Percentiles rank a stretch among this genome's conserved stretches.
Conservation (phyloP, 2,888 invertebrate species). For the Aethes cnicana region DNA sequence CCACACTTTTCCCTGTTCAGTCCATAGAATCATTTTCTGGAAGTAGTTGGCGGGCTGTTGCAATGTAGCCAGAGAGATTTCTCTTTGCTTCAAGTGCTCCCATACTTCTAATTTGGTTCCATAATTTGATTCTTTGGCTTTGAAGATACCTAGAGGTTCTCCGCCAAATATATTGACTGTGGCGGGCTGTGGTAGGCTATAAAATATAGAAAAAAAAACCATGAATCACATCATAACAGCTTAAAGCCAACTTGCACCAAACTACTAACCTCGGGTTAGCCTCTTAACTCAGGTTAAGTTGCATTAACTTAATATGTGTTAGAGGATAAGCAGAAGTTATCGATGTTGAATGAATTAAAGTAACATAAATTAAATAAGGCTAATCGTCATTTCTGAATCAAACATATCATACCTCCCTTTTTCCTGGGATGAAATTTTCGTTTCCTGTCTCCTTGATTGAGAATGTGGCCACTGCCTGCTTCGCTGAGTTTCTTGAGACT, state of each 20-base stretch:
- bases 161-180: constrained; percentile 85
- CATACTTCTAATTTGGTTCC: constrained; percentile 84
- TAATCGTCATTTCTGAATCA: too few relatives aligned
- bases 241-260: too few relatives aligned
- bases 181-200: constrained; percentile 47
- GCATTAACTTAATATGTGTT: too few relatives aligned
- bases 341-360: too few relatives aligned
- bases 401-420: constrained; percentile 24
- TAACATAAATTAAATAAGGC: too few relatives aligned
- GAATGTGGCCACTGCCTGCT: constrained; percentile 49
- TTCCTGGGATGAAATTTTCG: neutral
- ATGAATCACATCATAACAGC: too few relatives aligned
- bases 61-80: constrained; percentile 85
- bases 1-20: constrained; percentile 97
- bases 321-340: too few relatives aligned
- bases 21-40: constrained; percentile 97
- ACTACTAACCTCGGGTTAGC: too few relatives aligned
- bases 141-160: constrained; percentile 85
- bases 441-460: constrained; percentile 21
- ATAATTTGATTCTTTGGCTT: constrained; percentile 55
- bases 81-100: constrained; percentile 84
- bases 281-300: too few relatives aligned
- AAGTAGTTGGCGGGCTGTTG: constrained; percentile 94
- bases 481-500: constrained; percentile 46
- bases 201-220: too few relatives aligned